Percentiles rank a stretch among this genome's conserved stretches.
These are phyloP conservation scores for Prinia subflava DNA, from an alignment of 2,113 vertebrate species.

Conservation along the genomic window DNA sequence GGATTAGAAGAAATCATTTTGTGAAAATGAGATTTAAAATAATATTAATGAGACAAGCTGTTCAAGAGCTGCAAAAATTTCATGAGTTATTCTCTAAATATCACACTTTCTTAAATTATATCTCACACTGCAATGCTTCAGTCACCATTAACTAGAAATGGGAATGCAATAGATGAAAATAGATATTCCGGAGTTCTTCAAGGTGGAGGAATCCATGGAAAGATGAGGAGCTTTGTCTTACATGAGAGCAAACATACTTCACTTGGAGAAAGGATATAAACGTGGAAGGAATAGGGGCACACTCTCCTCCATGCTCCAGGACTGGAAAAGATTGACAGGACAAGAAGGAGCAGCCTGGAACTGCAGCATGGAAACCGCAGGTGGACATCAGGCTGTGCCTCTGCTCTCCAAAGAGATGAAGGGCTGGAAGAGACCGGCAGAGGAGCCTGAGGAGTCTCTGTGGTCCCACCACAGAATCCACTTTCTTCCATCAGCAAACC, in stretches of 20 bases:
- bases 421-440: background rate
- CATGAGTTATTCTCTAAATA: conserved; percentile 7
- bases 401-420: background rate
- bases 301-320: background rate
- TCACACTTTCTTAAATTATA: conserved; percentile 4
- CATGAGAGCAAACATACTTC: background rate
- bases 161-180: background rate
- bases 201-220: background rate
- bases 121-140: background rate
- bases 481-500: background rate
- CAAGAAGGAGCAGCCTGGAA: background rate
- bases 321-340: background rate
- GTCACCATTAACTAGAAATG: background rate
- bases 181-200: background rate
- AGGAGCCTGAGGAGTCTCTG: background rate
- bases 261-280: background rate
- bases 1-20: conserved; percentile 39
- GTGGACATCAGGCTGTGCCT: background rate
- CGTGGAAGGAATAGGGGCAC: background rate
- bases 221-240: background rate
- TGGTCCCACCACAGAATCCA: background rate
- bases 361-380: background rate
- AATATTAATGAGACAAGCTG: conserved; percentile 32
- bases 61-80: conserved; percentile 12
- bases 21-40: conserved; percentile 56